Evolutionary conservation across 1,140 invertebrate species (phyloP), one percentile per base, ranked within the genome.

Genomic region (Drosophila tristis): DNA sequence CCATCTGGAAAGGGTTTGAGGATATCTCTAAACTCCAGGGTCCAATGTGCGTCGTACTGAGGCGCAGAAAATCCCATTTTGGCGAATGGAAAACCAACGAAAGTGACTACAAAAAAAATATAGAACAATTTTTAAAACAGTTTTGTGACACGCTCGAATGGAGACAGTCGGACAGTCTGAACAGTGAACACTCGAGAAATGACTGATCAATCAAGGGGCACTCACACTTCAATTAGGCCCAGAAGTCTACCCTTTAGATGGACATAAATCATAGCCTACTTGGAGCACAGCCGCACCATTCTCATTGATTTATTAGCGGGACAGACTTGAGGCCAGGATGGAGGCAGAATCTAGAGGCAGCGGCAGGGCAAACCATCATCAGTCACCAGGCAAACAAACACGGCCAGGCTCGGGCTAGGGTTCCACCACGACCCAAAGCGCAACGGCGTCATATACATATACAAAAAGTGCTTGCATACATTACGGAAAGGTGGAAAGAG

Each of bases 371-470:
- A 80, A 80, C 65, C 82, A 78, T 84, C 84, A 90, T 89, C 80
- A 84, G 72, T 87, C 84, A 87, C 53, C 65, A 72, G 74, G 58
- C 84, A 90, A 84, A 80, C 85, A 82, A 84, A 84, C 65, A 78
- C 53, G 29, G 23, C 51, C 51, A n/a, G 35, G 35, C 35, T 39
- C 35, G 26, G 26, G 7, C 26, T 29, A 2, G 26, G 26, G 26
- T 5, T 29, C 26, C 26, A 6, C 26, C 43, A 31, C 49, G 63
- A 68, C 66, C 63, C 66, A 58, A 47, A 70, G 50, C 47, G 43
- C 59, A 53, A 60, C 43, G 47, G 57, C 58, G 44, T 70, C 47
- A 72, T 65, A 77, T 54, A 86, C 20, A 74, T 65, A 77, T 54
- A 86, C 20, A 74, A 59, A 77, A 72, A 76, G 56, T 65, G 61